Evolutionary conservation across 2,888 invertebrate genomes (phyloP).

Genomic region (Strigamia transsilvanica): DNA sequence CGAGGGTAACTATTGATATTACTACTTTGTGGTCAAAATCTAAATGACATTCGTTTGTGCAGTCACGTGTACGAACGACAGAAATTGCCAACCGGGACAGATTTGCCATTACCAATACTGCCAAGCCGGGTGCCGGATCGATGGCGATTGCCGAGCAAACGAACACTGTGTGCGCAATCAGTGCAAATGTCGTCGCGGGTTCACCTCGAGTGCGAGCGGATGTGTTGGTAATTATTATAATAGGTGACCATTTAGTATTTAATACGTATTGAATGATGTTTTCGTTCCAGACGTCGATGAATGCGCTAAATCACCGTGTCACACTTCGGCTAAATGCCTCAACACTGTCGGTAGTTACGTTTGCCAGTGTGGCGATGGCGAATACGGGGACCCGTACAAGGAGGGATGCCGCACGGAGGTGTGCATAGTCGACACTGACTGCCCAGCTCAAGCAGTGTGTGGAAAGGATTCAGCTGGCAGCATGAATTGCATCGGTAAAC

Average conservation of each 20-base stretch:
- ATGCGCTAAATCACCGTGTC: constrained; percentile 73
- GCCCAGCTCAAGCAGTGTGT: constrained; percentile 70
- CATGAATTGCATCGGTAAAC: constrained; percentile 62
- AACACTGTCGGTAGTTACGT: constrained; percentile 82
- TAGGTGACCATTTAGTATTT: not conserved
- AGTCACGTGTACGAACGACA: constrained; percentile 74
- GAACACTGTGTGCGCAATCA: constrained; percentile 68
- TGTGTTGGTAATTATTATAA: constrained; percentile 71
- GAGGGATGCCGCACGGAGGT: constrained; percentile 66
- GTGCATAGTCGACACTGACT: constrained; percentile 78
- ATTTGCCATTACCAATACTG: constrained; percentile 84
- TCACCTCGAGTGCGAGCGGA: constrained; percentile 75
- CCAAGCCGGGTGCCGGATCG: constrained; percentile 81
- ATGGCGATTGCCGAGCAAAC: constrained; percentile 80
- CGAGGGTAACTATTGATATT: constrained; percentile 11
- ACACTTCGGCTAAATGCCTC: constrained; percentile 79
- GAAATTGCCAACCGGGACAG: constrained; percentile 89
- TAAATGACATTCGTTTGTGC: constrained; percentile 10
- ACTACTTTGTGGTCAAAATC: not conserved
- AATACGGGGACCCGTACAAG: constrained; percentile 73
- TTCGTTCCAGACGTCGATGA: constrained; percentile 69
- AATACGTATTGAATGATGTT: not conserved
- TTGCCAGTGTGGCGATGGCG: constrained; percentile 80
- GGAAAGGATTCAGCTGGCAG: constrained; percentile 74
- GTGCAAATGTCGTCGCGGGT: constrained; percentile 71